Conservation (phyloP, 2,888 invertebrate genomes). For the Pseudococcus jackbeardsleyi region DNA sequence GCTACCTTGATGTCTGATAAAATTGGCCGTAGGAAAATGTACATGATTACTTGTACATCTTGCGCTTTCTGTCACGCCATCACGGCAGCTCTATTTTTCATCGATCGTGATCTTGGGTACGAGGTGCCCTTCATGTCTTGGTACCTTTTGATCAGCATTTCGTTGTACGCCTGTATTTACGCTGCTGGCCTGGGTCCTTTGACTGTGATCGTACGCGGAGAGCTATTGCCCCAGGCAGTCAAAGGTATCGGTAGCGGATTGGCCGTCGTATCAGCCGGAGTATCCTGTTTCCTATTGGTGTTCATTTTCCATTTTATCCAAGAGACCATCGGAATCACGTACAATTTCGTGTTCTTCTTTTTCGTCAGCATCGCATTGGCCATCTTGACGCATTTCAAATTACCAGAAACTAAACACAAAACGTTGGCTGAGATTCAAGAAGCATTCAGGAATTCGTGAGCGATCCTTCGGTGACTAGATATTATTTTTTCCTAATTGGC, state of each 20-base stretch:
- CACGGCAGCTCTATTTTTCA: slow-evolving; percentile 53
- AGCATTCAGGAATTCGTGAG: slow-evolving; percentile 42
- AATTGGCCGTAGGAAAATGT: slow-evolving; percentile 53
- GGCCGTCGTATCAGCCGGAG: slow-evolving; percentile 59
- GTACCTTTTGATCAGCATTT: slow-evolving; percentile 51
- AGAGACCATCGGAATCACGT: slow-evolving; percentile 40
- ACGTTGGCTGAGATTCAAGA: slow-evolving; percentile 64
- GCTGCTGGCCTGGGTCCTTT: slow-evolving; percentile 57
- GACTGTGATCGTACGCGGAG: slow-evolving; percentile 56
- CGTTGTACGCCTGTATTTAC: slow-evolving; percentile 47
- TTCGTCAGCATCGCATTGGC: slow-evolving; percentile 7
- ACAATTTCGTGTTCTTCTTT: slow-evolving; percentile 59
- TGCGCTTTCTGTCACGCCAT: slow-evolving; percentile 43
- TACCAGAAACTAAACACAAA: slow-evolving; percentile 61
- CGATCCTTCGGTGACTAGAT: neutral
- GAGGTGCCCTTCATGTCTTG: slow-evolving; percentile 12
- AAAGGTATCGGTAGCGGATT: slow-evolving; percentile 60
- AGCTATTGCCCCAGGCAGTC: slow-evolving; percentile 61
- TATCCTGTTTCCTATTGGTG: slow-evolving; percentile 57
- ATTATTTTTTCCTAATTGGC: neutral
- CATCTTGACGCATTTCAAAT: slow-evolving; percentile 36
- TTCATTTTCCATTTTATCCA: slow-evolving; percentile 58
- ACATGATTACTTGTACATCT: neutral
- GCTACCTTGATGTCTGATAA: slow-evolving; percentile 49
- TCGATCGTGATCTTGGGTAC: neutral